Evolutionary conservation across 2,113 vertebrate genomes (phyloP).

Genomic region (Cryptotis parvus): DNA sequence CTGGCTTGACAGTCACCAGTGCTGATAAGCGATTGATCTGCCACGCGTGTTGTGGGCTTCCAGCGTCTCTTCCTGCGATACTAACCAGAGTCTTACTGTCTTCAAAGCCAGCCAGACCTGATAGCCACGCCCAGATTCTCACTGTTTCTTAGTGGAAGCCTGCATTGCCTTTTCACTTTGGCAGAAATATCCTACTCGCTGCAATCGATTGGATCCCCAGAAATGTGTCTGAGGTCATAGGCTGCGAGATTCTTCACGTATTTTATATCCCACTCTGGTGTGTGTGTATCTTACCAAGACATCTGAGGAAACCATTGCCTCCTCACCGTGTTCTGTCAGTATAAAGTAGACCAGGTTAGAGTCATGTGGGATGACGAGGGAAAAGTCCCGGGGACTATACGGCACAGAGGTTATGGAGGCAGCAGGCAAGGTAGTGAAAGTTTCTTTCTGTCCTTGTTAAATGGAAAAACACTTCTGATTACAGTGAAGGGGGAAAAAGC

Average conservation of each 20-base stretch:
- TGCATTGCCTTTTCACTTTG: slow-evolving; percentile 66
- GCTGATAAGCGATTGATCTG: slow-evolving; percentile 26
- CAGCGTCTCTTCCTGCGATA: slow-evolving; percentile 42
- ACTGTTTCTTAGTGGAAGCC: slow-evolving; percentile 68
- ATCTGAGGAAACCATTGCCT: background rate
- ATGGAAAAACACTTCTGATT: slow-evolving; percentile 12
- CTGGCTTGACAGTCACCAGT: background rate
- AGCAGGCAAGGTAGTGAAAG: background rate
- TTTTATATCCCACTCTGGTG: slow-evolving; percentile 57
- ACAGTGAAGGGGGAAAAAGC: background rate
- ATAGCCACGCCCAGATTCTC: slow-evolving; percentile 55
- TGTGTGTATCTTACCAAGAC: slow-evolving; percentile 57
- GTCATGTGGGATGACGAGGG: slow-evolving; percentile 13
- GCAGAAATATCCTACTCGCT: slow-evolving; percentile 54
- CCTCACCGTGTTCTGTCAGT: background rate
- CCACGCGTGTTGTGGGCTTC: slow-evolving; percentile 48
- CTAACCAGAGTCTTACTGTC: slow-evolving; percentile 63
- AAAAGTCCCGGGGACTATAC: background rate
- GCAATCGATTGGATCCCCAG: slow-evolving; percentile 58
- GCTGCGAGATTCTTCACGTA: slow-evolving; percentile 52
- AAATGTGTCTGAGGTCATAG: slow-evolving; percentile 64
- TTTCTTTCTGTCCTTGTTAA: background rate
- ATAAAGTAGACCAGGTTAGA: background rate
- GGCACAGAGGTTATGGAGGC: background rate
- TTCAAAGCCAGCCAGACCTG: slow-evolving; percentile 63